These are phyloP conservation scores for Triops cancriformis DNA, from an alignment of 1,140 invertebrate species.

Conservation along the genomic window DNA sequence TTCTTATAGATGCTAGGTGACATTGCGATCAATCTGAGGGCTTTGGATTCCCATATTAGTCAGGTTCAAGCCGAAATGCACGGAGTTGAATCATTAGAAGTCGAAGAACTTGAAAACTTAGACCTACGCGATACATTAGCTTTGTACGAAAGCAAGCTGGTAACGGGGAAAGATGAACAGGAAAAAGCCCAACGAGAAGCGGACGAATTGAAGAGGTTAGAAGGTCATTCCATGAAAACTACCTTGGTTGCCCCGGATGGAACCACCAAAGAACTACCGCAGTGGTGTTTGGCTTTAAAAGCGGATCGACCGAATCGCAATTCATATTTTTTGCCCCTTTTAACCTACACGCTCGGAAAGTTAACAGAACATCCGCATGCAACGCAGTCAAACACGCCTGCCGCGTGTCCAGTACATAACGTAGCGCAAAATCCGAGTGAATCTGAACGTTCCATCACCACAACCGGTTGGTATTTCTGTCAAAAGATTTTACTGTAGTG, in stretches of 20 bases:
- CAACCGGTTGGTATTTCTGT: too few relatives aligned
- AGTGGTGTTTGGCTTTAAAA: not conserved
- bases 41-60: not conserved
- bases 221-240: not conserved
- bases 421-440: too few relatives aligned
- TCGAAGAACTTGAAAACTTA: not conserved
- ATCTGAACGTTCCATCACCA: too few relatives aligned
- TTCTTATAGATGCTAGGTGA: not conserved
- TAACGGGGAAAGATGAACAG: not conserved
- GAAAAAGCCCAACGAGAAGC: not conserved
- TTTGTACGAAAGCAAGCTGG: not conserved
- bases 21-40: not conserved
- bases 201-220: not conserved
- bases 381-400: not conserved
- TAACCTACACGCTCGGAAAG: not conserved
- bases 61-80: not conserved
- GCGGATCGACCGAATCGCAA: not conserved
- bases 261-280: not conserved
- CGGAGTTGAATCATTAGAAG: not conserved
- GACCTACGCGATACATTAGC: not conserved
- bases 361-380: not conserved
- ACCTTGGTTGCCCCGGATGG: not conserved
- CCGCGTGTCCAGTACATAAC: not conserved
- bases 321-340: not conserved
- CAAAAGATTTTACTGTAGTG: too few relatives aligned